phyloP scores from a whole-genome alignment of 2,888 invertebrate genomes.

The Pterobdella sp. region DNA sequence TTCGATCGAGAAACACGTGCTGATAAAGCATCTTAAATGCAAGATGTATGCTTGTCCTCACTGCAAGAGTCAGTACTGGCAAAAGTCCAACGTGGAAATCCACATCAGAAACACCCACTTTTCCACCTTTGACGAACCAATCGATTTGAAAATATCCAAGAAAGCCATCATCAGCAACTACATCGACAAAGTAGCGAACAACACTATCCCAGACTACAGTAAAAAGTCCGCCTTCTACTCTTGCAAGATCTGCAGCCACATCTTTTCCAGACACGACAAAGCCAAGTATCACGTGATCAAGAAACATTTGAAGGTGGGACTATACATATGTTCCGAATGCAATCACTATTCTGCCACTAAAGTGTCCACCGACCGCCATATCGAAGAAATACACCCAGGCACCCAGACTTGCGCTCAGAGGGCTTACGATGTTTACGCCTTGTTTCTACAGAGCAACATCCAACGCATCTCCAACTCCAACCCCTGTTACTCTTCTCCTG shows the following conservation, averaged over 20 bases:
- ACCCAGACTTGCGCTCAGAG: constrained; percentile 5
- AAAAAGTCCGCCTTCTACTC: constrained; percentile 27
- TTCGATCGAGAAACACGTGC: constrained; percentile 30
- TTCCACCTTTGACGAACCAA: neutral
- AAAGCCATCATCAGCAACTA: constrained; percentile 14
- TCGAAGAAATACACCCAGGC: constrained; percentile 17
- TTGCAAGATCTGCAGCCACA: constrained; percentile 32
- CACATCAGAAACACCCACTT: constrained; percentile 17
- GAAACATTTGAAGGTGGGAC: constrained; percentile 33
- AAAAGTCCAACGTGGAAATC: constrained; percentile 14
- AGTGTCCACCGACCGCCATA: constrained; percentile 31
- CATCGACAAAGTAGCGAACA: constrained; percentile 16
- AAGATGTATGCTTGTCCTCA: constrained; percentile 31
- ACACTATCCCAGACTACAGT: neutral
- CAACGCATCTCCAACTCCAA: constrained; percentile 1
- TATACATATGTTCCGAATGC: constrained; percentile 33
- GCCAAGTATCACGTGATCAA: constrained; percentile 33
- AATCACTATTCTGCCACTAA: constrained; percentile 28
- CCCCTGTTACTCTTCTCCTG: neutral
- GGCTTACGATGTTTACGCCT: constrained; percentile 20
- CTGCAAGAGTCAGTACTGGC: constrained; percentile 27
- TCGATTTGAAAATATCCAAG: neutral
- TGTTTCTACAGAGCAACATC: constrained; percentile 20
- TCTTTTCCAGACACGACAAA: constrained; percentile 30
- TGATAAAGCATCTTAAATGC: constrained; percentile 32